Percentiles rank a stretch among this genome's conserved stretches.
These are phyloP conservation scores for Gambusia affinis DNA, from an alignment of 2,113 vertebrate genomes.

Conservation along the genomic window DNA sequence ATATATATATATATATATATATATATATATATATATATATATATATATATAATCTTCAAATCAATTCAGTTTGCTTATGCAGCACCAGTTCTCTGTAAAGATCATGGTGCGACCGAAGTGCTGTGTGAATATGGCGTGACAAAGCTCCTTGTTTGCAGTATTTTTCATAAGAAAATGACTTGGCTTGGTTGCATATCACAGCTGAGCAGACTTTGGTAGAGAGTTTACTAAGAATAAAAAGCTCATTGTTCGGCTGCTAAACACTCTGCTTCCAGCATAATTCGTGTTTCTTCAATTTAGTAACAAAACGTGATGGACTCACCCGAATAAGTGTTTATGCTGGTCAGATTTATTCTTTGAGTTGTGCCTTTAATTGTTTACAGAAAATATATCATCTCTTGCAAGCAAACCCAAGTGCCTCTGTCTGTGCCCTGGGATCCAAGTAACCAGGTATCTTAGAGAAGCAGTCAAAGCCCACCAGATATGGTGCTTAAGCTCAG, in stretches of 20 bases:
- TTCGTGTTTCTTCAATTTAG: slow-evolving; percentile 23
- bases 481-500: slow-evolving; percentile 10
- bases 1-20: too few relatives aligned
- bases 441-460: slow-evolving; percentile 90
- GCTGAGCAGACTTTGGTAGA: slow-evolving; percentile 48
- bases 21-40: too few relatives aligned
- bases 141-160: slow-evolving; percentile 24
- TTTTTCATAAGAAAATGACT: slow-evolving; percentile 45
- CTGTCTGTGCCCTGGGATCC: slow-evolving; percentile 95
- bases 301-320: slow-evolving; percentile 13
- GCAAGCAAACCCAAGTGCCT: slow-evolving; percentile 88
- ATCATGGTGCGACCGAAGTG: too few relatives aligned
- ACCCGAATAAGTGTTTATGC: background rate
- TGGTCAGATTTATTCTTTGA: background rate
- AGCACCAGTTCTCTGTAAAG: too few relatives aligned
- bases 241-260: slow-evolving; percentile 58
- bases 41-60: too few relatives aligned
- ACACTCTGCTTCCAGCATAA: slow-evolving; percentile 20
- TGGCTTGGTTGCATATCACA: slow-evolving; percentile 40
- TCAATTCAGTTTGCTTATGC: too few relatives aligned
- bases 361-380: slow-evolving; percentile 34
- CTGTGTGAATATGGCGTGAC: background rate
- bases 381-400: slow-evolving; percentile 94
- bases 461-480: background rate
- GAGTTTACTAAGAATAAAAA: slow-evolving; percentile 47